Evolutionary conservation across 30 jellyfish, hydroid and myxozoan genomes (phyloP).

Genomic region (Turritopsis dohrnii): DNA sequence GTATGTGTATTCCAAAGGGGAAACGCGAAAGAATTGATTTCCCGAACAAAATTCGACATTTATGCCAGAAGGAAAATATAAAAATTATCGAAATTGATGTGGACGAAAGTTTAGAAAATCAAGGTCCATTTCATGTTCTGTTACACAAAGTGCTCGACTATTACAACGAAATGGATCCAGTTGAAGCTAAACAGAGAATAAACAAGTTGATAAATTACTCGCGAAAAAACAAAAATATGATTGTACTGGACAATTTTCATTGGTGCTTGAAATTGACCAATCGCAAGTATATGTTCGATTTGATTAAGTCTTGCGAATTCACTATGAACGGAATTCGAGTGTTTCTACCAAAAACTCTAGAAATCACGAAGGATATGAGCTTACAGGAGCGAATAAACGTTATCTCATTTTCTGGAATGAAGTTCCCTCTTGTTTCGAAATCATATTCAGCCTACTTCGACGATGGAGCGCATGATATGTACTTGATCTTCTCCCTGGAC

Average conservation of each 20-base stretch:
- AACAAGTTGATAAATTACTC: conserved; percentile 31
- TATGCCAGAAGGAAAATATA: conserved; percentile 36
- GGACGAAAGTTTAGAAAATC: conserved; percentile 34
- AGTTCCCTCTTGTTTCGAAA: conserved; percentile 64
- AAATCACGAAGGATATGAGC: conserved; percentile 25
- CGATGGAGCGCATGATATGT: conserved; percentile 76
- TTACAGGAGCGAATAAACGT: conserved; percentile 9
- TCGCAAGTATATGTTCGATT: conserved; percentile 40
- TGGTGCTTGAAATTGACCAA: conserved; percentile 28
- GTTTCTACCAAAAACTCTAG: conserved; percentile 73
- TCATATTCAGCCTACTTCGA: conserved; percentile 67
- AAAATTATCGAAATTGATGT: conserved; percentile 43
- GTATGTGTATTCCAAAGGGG: conserved; percentile 55
- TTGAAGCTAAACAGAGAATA: conserved; percentile 26
- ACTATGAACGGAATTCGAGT: conserved; percentile 30
- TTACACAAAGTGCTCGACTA: conserved; percentile 70
- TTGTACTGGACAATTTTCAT: conserved; percentile 45
- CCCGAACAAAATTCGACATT: conserved; percentile 34
- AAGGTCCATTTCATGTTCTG: conserved; percentile 73
- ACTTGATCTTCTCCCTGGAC: conserved; percentile 48
- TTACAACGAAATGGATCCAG: conserved; percentile 30
- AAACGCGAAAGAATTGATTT: conserved; percentile 37
- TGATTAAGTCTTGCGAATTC: conserved; percentile 46
- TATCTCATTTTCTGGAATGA: conserved; percentile 21
- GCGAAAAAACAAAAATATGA: conserved; percentile 1